Conservation (phyloP, 2,888 invertebrate genomes). For the Troides oblongomaculatus region DNA sequence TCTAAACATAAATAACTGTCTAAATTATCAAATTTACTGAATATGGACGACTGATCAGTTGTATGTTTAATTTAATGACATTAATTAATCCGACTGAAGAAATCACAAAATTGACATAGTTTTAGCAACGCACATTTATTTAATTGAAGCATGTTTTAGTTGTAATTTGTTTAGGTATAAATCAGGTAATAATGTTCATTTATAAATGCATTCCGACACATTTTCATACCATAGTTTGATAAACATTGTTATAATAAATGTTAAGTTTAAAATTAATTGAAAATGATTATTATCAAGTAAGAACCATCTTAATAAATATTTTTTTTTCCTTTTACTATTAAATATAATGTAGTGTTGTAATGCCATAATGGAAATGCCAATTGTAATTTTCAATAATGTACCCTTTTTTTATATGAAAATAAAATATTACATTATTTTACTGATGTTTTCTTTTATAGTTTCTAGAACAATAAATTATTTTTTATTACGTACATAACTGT, state of each 20-base stretch:
- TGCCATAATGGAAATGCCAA: constrained; percentile 14
- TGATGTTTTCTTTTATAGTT: constrained; percentile 6
- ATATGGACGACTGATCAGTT: background rate
- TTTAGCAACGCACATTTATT: background rate
- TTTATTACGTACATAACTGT: too few relatives aligned
- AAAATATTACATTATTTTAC: constrained; percentile 13
- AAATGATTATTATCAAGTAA: constrained; percentile 16
- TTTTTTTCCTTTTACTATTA: constrained; percentile 5
- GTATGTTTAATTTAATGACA: background rate
- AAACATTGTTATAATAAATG: constrained; percentile 19
- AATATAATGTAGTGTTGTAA: constrained; percentile 6
- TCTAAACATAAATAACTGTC: background rate
- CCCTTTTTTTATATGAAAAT: constrained; percentile 23
- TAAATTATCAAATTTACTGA: background rate
- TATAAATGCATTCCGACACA: constrained; percentile 19
- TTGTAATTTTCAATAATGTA: constrained; percentile 19
- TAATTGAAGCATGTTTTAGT: background rate
- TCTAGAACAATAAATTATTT: background rate
- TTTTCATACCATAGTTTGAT: constrained; percentile 17
- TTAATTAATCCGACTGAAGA: background rate
- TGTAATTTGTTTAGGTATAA: background rate
- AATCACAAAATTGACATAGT: background rate
- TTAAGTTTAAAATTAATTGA: constrained; percentile 23
- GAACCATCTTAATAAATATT: background rate
- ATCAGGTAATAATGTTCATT: constrained; percentile 5